Conservation (phyloP, 2,888 invertebrate genomes). For the Pecten maximus region DNA sequence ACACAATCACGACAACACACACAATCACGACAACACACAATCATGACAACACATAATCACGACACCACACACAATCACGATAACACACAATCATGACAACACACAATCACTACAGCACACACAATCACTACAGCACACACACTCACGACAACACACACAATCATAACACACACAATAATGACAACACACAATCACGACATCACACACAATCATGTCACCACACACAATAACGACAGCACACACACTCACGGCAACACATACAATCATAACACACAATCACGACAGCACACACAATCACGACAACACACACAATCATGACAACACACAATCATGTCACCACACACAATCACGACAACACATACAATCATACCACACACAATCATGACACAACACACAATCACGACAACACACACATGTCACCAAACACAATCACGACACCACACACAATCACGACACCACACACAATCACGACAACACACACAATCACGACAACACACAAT, state of each 20-base stretch:
- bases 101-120: too few relatives aligned
- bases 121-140: too few relatives aligned
- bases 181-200: too few relatives aligned
- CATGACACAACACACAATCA: neutral
- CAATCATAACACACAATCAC: too few relatives aligned
- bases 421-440: neutral
- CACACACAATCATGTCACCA: too few relatives aligned
- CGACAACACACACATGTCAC: neutral
- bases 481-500: neutral
- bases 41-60: too few relatives aligned
- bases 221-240: too few relatives aligned
- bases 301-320: neutral
- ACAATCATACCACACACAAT: neutral
- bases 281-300: neutral
- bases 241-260: neutral
- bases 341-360: neutral
- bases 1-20: neutral
- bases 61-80: too few relatives aligned
- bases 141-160: too few relatives aligned
- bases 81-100: too few relatives aligned
- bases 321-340: neutral
- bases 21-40: neutral
- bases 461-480: neutral
- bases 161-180: too few relatives aligned
- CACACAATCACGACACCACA: neutral